A percentile compares a stretch with the other conserved stretches of the same genome.
phyloP scores from a whole-genome alignment of 2,888 invertebrate genomes.

The Lasioglossum leucozonium region DNA sequence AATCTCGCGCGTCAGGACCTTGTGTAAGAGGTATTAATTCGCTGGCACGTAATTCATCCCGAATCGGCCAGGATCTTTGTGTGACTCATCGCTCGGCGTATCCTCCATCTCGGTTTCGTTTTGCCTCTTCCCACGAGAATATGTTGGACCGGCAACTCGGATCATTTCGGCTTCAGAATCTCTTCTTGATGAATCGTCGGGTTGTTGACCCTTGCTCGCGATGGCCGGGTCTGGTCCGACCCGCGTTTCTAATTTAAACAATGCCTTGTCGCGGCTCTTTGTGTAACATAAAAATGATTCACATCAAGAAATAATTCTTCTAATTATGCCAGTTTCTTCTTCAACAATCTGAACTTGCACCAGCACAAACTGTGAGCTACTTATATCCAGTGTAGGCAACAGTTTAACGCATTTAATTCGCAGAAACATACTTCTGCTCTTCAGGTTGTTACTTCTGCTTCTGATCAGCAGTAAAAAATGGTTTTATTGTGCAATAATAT shows the following conservation, averaged over 20 bases:
- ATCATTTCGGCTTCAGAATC: background rate
- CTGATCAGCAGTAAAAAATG: too few species aligned
- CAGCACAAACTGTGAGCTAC: too few species aligned
- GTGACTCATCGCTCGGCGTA: background rate
- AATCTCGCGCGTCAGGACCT: constrained; percentile 45
- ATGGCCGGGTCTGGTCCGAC: background rate
- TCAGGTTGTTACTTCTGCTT: too few species aligned
- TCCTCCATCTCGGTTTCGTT: constrained; percentile 22
- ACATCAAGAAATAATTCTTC: too few species aligned
- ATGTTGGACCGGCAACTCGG: background rate
- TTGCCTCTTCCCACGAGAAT: background rate
- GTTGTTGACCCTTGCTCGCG: background rate
- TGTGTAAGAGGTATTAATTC: constrained; percentile 64
- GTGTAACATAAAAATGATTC: background rate
- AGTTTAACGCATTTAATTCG: too few species aligned
- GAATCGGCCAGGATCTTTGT: constrained; percentile 8
- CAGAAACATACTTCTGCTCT: too few species aligned
- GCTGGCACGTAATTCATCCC: constrained; percentile 64
- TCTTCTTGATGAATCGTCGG: background rate
- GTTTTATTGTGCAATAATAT: too few species aligned
- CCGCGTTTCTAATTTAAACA: background rate
- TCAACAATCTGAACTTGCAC: too few species aligned
- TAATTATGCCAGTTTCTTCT: too few species aligned
- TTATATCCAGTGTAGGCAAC: too few species aligned
- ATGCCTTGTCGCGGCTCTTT: background rate